Percentiles rank a stretch among this genome's conserved stretches.
phyloP scores from a whole-genome alignment of 2,888 invertebrate genomes.

The Synanthedon tipuliformis region DNA sequence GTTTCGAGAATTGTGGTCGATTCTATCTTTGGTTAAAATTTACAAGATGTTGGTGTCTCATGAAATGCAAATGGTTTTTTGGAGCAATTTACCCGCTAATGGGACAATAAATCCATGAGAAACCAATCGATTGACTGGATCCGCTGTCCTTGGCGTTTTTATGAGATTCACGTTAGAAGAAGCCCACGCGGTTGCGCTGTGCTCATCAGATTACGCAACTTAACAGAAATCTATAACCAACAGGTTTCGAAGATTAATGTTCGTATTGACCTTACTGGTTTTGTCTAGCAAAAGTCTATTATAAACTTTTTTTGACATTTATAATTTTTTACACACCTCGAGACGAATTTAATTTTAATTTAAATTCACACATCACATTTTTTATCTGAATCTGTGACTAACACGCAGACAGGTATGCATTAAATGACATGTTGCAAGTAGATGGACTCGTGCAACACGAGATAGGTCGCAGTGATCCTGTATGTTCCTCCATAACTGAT shows the following conservation, averaged over 20 bases:
- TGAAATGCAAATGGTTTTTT: conserved; percentile 10
- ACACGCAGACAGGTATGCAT: no score
- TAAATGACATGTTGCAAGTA: no score
- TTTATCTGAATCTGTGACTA: no score
- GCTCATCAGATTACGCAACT: conserved; percentile 41
- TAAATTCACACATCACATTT: no score
- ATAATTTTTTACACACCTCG: background rate
- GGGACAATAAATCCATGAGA: conserved; percentile 30
- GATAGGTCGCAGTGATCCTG: no score
- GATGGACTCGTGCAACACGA: no score
- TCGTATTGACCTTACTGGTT: conserved; percentile 19
- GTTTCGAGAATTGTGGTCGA: background rate
- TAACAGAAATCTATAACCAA: conserved; percentile 25
- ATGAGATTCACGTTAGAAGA: conserved; percentile 28
- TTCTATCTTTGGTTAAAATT: background rate
- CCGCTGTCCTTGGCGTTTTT: conserved; percentile 49
- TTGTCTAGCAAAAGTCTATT: background rate
- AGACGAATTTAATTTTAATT: no score
- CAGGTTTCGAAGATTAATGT: conserved; percentile 29
- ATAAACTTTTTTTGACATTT: background rate
- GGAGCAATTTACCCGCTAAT: conserved; percentile 25
- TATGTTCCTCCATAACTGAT: no score
- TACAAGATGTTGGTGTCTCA: background rate
- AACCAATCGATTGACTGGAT: conserved; percentile 19
- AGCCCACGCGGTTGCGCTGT: conserved; percentile 37